Evolutionary conservation across 2,888 invertebrate species (phyloP), one percentile per base, ranked within the genome.

Genomic region (Anoplius nigerrimus): DNA sequence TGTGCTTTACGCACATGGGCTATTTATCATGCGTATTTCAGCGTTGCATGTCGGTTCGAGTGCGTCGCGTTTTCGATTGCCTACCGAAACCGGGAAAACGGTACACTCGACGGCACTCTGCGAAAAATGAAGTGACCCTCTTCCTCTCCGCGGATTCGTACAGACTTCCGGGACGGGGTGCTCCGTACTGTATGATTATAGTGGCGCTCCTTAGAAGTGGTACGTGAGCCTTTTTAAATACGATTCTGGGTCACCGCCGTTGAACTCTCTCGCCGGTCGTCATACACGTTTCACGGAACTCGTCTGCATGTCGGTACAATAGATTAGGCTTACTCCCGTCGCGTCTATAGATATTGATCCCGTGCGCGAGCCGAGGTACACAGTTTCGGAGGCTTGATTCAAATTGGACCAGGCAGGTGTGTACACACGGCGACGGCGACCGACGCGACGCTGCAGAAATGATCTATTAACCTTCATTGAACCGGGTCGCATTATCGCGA

Each of bases 241-340:
- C 68, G 61, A 75, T 74, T 81, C 70, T 76, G 71, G 78, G 79
- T 79, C 75, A 78, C 62, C 62, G 63, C 54, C 34, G 71, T 74
- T 60, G 61, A 60, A 70, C 66, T 66, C 62, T 46, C 22, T 66
- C 62, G 65, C 57, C 72, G 69, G 68, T 71, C 58, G 6, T 66
- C 53, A 75, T 80, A 69, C 66, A 82, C 77, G 66, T 76, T 79
- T 78, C 66, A 80, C 73, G 74, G 11, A 78, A 57, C 69, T 66
- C 70, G 71, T 74, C 72, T 62, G 66, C 69, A 69, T 65, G 71
- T 71, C 69, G 59, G 69, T 71, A 69, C 65, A 66, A 74, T 71
- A 68, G 72, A 77, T 80, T 74, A 65, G 46, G 61, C 51, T 74
- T 70, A 61, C 66, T 74, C 70, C 74, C 56, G 67, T 63, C 64